phyloP scores from a whole-genome alignment of 2,888 invertebrate species.

The Tetheella fluctuosa region DNA sequence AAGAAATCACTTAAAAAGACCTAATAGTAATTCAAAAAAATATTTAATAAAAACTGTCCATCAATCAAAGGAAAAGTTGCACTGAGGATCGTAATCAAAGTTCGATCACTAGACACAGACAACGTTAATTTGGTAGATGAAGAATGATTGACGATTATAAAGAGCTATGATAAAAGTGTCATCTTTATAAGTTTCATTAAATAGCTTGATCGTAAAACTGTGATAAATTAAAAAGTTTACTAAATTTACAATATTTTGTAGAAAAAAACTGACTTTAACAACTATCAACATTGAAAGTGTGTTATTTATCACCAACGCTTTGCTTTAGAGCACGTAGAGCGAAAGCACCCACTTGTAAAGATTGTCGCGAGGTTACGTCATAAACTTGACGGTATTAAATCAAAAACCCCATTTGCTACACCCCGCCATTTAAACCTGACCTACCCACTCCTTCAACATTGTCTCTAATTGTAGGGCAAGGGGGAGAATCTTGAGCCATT shows the following conservation, averaged over 20 bases:
- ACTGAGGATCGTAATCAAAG: conserved; percentile 2
- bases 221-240: neutral
- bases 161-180: neutral
- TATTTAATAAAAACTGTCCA: neutral
- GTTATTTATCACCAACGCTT: conserved; percentile 52
- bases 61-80: neutral
- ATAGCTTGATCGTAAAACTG: neutral
- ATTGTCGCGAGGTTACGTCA: conserved; percentile 58
- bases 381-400: conserved; percentile 72
- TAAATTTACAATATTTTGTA: neutral
- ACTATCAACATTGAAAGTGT: conserved; percentile 47
- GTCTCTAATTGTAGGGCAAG: conserved; percentile 25
- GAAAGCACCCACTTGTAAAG: conserved; percentile 60
- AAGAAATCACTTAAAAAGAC: too few relatives aligned
- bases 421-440: conserved; percentile 44
- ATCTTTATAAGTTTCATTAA: neutral
- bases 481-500: conserved; percentile 16
- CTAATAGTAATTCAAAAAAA: too few relatives aligned
- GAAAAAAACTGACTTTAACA: conserved; percentile 15
- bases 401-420: conserved; percentile 61
- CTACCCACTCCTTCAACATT: conserved; percentile 28
- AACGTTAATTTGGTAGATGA: neutral
- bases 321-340: conserved; percentile 39
- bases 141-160: neutral
- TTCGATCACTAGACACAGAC: conserved; percentile 17